phyloP scores from a whole-genome alignment of 2,888 invertebrate species.

The Hydrotaea diabolus region DNA sequence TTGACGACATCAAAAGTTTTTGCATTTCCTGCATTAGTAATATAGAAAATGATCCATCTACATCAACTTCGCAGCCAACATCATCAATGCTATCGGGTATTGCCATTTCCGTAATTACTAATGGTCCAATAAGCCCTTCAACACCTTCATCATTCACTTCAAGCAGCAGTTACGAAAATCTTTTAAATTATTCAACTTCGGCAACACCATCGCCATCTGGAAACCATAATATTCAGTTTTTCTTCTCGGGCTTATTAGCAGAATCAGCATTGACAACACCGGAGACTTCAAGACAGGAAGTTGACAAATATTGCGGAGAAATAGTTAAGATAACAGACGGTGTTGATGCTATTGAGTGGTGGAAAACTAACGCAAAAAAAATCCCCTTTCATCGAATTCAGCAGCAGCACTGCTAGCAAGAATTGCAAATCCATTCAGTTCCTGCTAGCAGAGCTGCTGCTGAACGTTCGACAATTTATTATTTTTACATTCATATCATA shows the following conservation, averaged over 20 bases:
- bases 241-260: neutral
- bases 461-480: no score
- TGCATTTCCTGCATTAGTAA: neutral
- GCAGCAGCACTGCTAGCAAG: neutral
- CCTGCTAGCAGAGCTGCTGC: slow-evolving; percentile 63
- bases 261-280: neutral
- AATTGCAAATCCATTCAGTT: slow-evolving; percentile 56
- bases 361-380: slow-evolving; percentile 50
- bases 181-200: neutral
- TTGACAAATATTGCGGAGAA: slow-evolving; percentile 2
- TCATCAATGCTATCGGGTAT: neutral
- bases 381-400: slow-evolving; percentile 55
- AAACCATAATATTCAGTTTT: neutral
- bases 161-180: neutral
- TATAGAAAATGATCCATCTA: neutral
- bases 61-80: neutral
- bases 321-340: slow-evolving; percentile 46
- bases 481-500: no score
- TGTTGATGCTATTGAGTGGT: slow-evolving; percentile 56
- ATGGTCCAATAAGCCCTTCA: neutral
- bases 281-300: neutral
- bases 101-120: neutral
- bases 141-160: neutral
- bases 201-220: neutral
- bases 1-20: neutral